These are phyloP conservation scores for Rana temporaria DNA, from an alignment of 2,113 vertebrate genomes.

Conservation along the genomic window DNA sequence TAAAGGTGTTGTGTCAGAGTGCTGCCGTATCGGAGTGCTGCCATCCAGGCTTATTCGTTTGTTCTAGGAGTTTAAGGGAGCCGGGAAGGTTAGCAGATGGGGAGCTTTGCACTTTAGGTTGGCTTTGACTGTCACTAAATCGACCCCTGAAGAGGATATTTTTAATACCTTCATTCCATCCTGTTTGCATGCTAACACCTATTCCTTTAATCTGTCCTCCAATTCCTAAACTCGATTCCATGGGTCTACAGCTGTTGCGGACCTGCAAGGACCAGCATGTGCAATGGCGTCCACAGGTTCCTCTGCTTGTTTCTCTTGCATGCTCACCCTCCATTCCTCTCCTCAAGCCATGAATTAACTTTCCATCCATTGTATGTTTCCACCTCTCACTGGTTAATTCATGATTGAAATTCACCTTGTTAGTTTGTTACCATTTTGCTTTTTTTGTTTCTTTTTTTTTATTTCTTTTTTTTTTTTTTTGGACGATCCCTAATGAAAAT, in stretches of 20 bases:
- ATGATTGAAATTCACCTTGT: no score
- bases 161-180: conserved; percentile 72
- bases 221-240: no score
- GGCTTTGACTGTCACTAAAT: conserved; percentile 79
- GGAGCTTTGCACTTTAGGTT: no score
- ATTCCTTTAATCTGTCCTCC: conserved; percentile 63
- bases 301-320: conserved; percentile 1
- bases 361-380: not conserved
- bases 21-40: no score
- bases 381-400: not conserved
- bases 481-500: conserved; percentile 94
- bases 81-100: no score
- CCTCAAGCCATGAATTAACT: no score
- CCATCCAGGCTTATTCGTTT: no score
- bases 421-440: conserved; percentile 81
- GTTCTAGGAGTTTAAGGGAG: no score
- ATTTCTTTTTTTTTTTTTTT: conserved; percentile 55
- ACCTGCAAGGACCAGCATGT: not conserved
- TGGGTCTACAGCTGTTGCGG: not conserved
- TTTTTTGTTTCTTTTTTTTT: conserved; percentile 72
- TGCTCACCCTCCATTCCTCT: not conserved
- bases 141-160: conserved; percentile 86
- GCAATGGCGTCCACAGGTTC: not conserved
- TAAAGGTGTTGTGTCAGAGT: no score
- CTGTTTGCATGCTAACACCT: conserved; percentile 86